Base-by-base conservation (phyloP, 2,888 invertebrate genomes). In the Sycophila texana region DNA sequence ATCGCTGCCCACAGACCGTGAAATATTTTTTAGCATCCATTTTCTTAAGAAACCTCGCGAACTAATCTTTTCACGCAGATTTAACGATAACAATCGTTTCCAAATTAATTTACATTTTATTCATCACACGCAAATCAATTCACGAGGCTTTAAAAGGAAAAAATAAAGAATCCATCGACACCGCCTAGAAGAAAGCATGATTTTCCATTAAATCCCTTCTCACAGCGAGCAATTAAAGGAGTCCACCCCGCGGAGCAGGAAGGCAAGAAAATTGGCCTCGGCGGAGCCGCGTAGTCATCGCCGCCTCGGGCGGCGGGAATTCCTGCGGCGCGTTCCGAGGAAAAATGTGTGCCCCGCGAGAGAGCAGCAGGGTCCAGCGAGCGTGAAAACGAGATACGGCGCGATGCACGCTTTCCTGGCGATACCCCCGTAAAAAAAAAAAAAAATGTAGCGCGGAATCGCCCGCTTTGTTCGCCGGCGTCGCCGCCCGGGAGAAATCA, bases 371-470 rank as follows among this genome's bases (percentile, higher is more conserved):
- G 77, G 72, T 76, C 77, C 72, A 72, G 77, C 66, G 72, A 77
- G 77, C 77, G 72, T 77, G 77, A 77, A 77, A 77, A 72, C 77
- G 66, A 60, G 77, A 71, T 30, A 39, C 51, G 1, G 74, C 67
- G 39, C 18, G 18, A 49, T 18, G 63, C 57, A 63, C 49, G 58
- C 77, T 77, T 77, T 77, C 65, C 77, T 76, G 55, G 61, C 75
- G 68, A 75, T 61, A 60, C 53, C 55, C 67, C 53, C 55, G 39
- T 47, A 66, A 30, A 68, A 65, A 75, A 67, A 74, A 22, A 66
- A 30, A 68, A 65, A 75, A 67, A 74, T 65, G 30, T 30, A 53
- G 39, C 58, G 70, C 57, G 22, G 47, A 47, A 71, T 51, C 49
- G 51, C n/a, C 53, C n/a, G 53, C 53, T 63, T 47, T 63, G 63